Conservation (phyloP, 2,888 invertebrate genomes). For the Mesorhabditis sp. region DNA sequence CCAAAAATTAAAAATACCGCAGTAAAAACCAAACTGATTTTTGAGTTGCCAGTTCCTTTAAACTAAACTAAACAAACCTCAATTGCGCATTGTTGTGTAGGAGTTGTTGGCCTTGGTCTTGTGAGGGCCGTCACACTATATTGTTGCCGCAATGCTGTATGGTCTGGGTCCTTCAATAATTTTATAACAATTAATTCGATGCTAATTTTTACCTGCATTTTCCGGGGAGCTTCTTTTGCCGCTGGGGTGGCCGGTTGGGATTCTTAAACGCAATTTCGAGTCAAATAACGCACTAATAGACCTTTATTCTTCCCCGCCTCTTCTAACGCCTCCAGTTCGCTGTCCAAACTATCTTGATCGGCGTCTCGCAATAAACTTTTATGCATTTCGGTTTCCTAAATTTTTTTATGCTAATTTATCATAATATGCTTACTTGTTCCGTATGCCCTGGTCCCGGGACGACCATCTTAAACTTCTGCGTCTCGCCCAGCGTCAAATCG, state of each 20-base stretch:
- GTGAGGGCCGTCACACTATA: conserved; percentile 35
- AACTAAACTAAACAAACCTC: conserved; percentile 11
- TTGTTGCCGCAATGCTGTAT: conserved; percentile 31
- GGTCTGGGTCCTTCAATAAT: conserved; percentile 14
- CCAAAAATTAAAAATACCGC: too few species aligned
- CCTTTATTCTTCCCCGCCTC: background rate
- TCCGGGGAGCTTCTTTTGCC: background rate
- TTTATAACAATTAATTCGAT: background rate
- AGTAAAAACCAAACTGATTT: too few species aligned
- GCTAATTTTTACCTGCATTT: background rate
- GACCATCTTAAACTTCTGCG: conserved; percentile 54
- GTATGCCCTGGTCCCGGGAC: conserved; percentile 53
- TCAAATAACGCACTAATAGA: too few species aligned
- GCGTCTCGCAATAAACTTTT: conserved; percentile 42
- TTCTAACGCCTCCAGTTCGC: conserved; percentile 2
- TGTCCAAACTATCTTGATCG: conserved; percentile 26
- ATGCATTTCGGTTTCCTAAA: conserved; percentile 42
- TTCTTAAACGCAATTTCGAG: background rate
- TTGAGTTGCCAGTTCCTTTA: background rate
- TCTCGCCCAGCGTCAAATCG: conserved; percentile 51
- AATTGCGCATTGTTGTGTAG: conserved; percentile 30
- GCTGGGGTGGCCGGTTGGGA: background rate
- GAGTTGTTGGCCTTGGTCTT: conserved; percentile 50
- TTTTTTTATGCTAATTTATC: too few species aligned
- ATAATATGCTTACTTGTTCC: conserved; percentile 33